These are phyloP conservation scores for Agrochola lychnidis DNA, from an alignment of 2,888 invertebrate species.

Conservation along the genomic window DNA sequence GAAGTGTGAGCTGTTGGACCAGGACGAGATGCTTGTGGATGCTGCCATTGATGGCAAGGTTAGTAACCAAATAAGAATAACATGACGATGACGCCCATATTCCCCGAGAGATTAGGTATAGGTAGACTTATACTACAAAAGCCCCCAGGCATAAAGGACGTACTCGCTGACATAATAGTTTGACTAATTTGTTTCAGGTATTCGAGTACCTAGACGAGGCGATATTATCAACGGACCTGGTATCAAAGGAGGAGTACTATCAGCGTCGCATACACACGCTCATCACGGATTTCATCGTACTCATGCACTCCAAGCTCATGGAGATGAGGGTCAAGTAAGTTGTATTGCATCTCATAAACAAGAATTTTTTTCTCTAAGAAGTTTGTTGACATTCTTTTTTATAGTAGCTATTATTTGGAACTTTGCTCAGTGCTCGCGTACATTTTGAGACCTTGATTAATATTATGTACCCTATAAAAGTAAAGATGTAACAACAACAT, in stretches of 20 bases:
- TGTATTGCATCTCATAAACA: neutral
- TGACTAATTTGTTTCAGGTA: conserved; percentile 84
- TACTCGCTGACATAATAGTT: too few species aligned
- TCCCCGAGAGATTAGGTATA: too few species aligned
- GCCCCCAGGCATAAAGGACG: too few species aligned
- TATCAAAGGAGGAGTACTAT: conserved; percentile 95
- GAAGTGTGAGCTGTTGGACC: conserved; percentile 89
- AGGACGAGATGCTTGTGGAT: conserved; percentile 95
- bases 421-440: neutral
- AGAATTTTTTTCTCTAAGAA: neutral
- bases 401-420: too few species aligned
- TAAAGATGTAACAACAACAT: neutral
- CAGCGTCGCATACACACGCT: conserved; percentile 95
- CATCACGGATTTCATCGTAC: conserved; percentile 97
- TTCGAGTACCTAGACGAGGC: conserved; percentile 95
- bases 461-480: neutral
- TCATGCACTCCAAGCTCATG: conserved; percentile 96
- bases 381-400: neutral
- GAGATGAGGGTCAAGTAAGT: conserved; percentile 90
- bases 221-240: conserved; percentile 92
- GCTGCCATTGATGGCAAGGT: conserved; percentile 93
- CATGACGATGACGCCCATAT: too few species aligned
- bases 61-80: neutral
- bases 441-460: neutral
- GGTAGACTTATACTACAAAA: too few species aligned